These are phyloP conservation scores for Amphipyra berbera DNA, from an alignment of 2,888 invertebrate genomes.

Conservation along the genomic window DNA sequence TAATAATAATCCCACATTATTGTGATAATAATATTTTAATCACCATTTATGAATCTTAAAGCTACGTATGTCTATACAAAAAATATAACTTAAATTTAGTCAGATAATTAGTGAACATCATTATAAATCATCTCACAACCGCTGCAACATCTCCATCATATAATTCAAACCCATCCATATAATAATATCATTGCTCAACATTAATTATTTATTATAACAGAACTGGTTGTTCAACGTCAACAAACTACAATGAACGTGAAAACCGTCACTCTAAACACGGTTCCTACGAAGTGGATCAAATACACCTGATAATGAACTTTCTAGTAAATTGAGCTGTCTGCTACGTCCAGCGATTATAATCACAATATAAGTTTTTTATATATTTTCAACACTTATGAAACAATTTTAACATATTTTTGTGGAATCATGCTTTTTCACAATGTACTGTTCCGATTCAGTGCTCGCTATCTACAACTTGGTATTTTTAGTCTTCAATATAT, in stretches of 20 bases:
- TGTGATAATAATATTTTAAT: constrained; percentile 85
- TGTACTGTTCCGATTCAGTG: constrained; percentile 13
- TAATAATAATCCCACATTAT: constrained; percentile 59
- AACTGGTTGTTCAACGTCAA: constrained; percentile 66
- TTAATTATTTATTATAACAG: constrained; percentile 70
- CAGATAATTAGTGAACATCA: constrained; percentile 89
- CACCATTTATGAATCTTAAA: constrained; percentile 82
- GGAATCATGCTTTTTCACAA: constrained; percentile 20
- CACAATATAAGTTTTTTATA: constrained; percentile 54
- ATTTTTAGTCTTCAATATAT: constrained; percentile 44
- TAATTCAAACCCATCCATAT: constrained; percentile 81
- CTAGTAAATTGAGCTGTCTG: constrained; percentile 71
- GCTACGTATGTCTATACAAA: constrained; percentile 87
- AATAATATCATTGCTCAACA: constrained; percentile 81
- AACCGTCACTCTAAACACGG: constrained; percentile 26
- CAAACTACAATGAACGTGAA: constrained; percentile 56
- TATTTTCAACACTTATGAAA: constrained; percentile 53
- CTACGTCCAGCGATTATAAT: constrained; percentile 46
- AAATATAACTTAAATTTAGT: constrained; percentile 89
- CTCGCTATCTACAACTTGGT: constrained; percentile 23
- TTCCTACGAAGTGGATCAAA: constrained; percentile 40
- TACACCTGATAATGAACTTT: constrained; percentile 39
- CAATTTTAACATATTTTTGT: constrained; percentile 34
- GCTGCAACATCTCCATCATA: constrained; percentile 85
- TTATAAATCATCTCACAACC: constrained; percentile 90